Conservation (phyloP, 2,113 vertebrate species). For the Actenoides lindsayi region DNA sequence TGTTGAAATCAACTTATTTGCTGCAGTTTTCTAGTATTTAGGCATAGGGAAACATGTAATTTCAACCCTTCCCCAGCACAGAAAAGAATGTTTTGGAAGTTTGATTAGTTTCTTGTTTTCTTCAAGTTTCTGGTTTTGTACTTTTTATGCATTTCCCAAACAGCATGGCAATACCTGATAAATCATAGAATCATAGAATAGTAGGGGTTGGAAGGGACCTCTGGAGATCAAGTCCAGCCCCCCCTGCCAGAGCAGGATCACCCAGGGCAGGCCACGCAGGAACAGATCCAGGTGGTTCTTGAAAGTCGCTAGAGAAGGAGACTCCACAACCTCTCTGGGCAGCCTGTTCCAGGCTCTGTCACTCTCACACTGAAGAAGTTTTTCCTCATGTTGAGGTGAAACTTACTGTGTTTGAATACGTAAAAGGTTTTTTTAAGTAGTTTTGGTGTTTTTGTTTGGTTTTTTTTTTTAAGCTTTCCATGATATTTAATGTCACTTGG, state of each 20-base stretch:
- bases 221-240: too few species aligned
- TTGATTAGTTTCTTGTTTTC: background rate
- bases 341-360: too few species aligned
- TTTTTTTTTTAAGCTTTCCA: background rate
- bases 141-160: background rate
- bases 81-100: background rate
- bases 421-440: background rate
- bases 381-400: too few species aligned
- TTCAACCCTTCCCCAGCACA: background rate
- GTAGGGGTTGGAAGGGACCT: too few species aligned
- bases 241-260: too few species aligned
- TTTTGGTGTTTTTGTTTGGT: too few species aligned
- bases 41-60: background rate
- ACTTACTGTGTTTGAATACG: background rate
- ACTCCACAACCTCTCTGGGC: too few species aligned
- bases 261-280: too few species aligned
- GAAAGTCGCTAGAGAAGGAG: too few species aligned
- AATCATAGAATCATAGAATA: background rate
- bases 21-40: background rate
- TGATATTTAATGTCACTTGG: background rate
- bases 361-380: too few species aligned
- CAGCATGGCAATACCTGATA: background rate
- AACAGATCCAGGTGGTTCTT: too few species aligned
- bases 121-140: background rate
- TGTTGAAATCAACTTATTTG: background rate